Base-by-base conservation (phyloP, 2,888 invertebrate species). In the Nephrotoma appendiculata region DNA sequence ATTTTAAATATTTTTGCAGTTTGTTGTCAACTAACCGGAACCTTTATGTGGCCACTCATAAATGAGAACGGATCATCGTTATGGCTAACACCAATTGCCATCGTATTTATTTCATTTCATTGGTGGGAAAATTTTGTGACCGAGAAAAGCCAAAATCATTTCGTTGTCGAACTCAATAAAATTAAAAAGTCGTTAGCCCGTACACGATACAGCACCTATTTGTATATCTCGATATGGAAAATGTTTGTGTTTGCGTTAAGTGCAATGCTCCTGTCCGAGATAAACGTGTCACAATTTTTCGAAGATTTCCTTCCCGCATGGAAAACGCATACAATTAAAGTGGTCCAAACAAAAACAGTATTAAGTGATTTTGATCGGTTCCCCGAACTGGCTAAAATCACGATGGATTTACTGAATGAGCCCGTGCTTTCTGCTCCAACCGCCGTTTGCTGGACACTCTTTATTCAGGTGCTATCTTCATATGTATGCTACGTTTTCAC, bases 91-190 rank as follows among this genome's bases (percentile, higher is more conserved):
- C 94, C 95, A 0, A 88, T 95, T 4, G 93, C 95, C 3, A 92
- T 95, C 86, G 89, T 95, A 45, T 92, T 96, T 42, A 93, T 95
- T 87, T 97, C 97, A 0, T 92, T 94, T 85, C 95, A 95, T 41
- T 97, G 96, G 96, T 97, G 97, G 97, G 95, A 96, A 90, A 97
- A 96, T 91, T 97, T 94, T 90, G 93, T 95, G 6, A 93, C 93
- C 41, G 89, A 90, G 88, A 89, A 90, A 85, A 91, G 91, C 86
- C 11, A 42, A 52, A 41, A 31, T 9, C 2, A 11, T 7, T 42
- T 84, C 6, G 42, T 42, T 15, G 15, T 15, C 7, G 31, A 7
- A 71, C 15, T 84, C n/a, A 41, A 42, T 11, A 84, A 43, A 84
- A 6, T 84, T 5, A 84, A 84, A 84, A 84, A 41, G n/a, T 41